Evolutionary conservation across 2,797 vertebrate species (phyloP).

Genomic region (Rachycentron canadum): DNA sequence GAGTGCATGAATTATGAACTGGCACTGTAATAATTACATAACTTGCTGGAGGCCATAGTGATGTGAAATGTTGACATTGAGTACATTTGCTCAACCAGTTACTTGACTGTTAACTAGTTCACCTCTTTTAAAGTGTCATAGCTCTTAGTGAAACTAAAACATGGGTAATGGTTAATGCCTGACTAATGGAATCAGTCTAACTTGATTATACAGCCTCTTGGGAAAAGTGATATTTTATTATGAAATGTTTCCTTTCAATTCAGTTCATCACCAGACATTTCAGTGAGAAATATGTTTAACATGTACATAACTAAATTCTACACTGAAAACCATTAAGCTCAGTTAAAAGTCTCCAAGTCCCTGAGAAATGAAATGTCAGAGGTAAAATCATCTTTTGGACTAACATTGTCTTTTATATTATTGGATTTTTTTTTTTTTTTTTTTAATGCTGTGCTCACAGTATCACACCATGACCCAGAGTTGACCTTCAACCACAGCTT

Average conservation of each 20-base stretch:
- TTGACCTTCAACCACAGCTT: conserved; percentile 98
- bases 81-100: background rate
- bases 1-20: background rate
- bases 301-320: too few relatives aligned
- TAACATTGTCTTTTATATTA: background rate
- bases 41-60: background rate
- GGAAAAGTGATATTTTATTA: background rate
- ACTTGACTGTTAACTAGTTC: background rate
- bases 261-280: background rate
- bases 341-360: background rate
- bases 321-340: background rate
- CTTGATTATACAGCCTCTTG: background rate
- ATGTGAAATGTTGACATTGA: background rate
- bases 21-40: background rate
- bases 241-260: background rate
- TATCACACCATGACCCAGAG: conserved; percentile 95
- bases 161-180: background rate
- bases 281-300: background rate
- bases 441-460: conserved; percentile 79
- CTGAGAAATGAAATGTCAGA: background rate
- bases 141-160: background rate
- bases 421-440: conserved; percentile 20
- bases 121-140: too few relatives aligned
- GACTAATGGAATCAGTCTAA: background rate
- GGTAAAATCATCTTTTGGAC: background rate